These are phyloP conservation scores for Halisarca cf. caerulea DNA, from an alignment of 37 sponge, comb jelly and placozoan species.

Conservation along the genomic window DNA sequence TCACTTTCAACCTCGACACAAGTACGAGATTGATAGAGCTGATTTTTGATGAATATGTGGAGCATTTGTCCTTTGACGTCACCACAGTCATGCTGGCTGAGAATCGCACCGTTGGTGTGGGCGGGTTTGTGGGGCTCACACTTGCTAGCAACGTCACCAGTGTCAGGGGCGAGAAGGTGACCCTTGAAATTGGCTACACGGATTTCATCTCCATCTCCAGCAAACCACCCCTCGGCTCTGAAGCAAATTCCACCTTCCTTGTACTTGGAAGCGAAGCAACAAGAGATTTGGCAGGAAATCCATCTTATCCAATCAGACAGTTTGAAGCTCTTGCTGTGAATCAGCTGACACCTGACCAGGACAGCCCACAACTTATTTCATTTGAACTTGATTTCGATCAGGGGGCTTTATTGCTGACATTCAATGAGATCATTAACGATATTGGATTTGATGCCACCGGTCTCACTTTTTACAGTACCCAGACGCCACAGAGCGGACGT, in stretches of 20 bases:
- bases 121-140: constrained; percentile 47
- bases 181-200: constrained; percentile 49
- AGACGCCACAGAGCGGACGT: background rate
- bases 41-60: constrained; percentile 76
- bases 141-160: constrained; percentile 45
- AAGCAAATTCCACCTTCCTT: constrained; percentile 61
- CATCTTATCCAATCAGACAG: constrained; percentile 47
- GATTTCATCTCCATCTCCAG: constrained; percentile 63
- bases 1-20: constrained; percentile 67
- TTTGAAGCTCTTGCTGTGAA: constrained; percentile 68
- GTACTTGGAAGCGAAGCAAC: constrained; percentile 55
- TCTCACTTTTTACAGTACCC: constrained; percentile 64
- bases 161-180: constrained; percentile 28
- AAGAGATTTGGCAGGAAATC: constrained; percentile 67
- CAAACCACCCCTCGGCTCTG: constrained; percentile 48
- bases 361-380: constrained; percentile 46
- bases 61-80: constrained; percentile 32
- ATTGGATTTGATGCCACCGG: constrained; percentile 43
- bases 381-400: constrained; percentile 70
- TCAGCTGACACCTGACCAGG: constrained; percentile 57
- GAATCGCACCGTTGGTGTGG: background rate
- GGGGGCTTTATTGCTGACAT: constrained; percentile 63
- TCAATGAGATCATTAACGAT: constrained; percentile 76
- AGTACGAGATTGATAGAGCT: constrained; percentile 55
- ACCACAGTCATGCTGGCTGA: constrained; percentile 60